Base-by-base conservation (phyloP, 2,888 invertebrate genomes). In the Hydraecia micacea region DNA sequence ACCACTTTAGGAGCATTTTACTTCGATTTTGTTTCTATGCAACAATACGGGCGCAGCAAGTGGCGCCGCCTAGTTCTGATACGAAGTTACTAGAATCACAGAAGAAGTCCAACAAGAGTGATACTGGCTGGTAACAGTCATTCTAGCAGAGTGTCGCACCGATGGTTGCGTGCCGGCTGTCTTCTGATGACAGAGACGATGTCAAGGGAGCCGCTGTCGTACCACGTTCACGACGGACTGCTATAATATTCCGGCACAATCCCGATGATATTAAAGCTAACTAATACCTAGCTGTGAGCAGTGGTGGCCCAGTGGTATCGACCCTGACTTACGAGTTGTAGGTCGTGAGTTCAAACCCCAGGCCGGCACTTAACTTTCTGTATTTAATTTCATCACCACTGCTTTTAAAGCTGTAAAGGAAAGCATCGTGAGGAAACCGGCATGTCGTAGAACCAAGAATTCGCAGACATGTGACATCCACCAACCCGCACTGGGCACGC, bases 1-100 rank as follows among this genome's bases (percentile, higher is more conserved):
- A 55, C 18, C 32, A 46, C 7, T 67, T 81, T 55, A 63, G 63
- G 36, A 81, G 36, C 0, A 13, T 58, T 66, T 55, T 25, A 21
- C 13, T 42, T 62, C 0, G 7, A 21, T 9, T 39, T 21, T 63
- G 2, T n/a, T 55, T 18, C 1, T 13, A 21, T 32, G 18, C 25
- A 74, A 42, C 18, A 32, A 25, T 28, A 25, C 2, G 11, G 28
- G 28, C 21, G 7, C 7, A 1, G 46, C 2, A 21, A 46, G 46
- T 68, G 46, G 46, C 67, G 21, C 28, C 28, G 0, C 28, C 28
- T 46, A 21, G 11, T 67, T 28, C 28, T 28, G 21, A 11, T 6
- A 28, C 0, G 3, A 28, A 42, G 42, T 68, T 68, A 46, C 11
- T 58, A 11, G 3, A n/a, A 58, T 58, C 11, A n/a, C 55, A 4